Evolutionary conservation across 2,797 vertebrate genomes (phyloP), one percentile per base, ranked within the genome.

Genomic region (Enoplosus armatus): DNA sequence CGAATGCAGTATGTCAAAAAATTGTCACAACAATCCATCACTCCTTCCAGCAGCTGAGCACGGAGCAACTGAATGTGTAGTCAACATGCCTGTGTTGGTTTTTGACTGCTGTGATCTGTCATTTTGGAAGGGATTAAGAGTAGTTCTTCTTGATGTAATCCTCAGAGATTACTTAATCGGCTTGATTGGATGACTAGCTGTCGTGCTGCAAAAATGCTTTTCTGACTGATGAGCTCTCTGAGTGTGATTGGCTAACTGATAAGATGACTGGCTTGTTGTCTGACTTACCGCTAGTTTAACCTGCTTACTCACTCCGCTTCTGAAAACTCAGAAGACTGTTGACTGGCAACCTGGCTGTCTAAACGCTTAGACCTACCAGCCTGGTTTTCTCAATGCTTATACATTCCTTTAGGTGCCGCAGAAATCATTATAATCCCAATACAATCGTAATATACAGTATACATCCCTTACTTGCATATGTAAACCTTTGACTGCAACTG

Each of bases 81-180:
- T 45, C 70, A 64, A 64, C 24, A 43, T 55, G 39, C 20, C 63
- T 37, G 29, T 11, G 61, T 27, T 66, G 39, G 50, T 80, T 73
- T 71, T 63, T 67, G 27, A 82, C 60, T 76, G 74, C 58, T 71
- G 77, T 24, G n/a, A 75, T 82, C 79, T 87, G 72, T 58, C 74
- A 68, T 80, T 72, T 47, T 68, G 31, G n/a, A 27, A 60, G 35
- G 48, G 87, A 85, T 86, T 84, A 87, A 56, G 47, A 59, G 39
- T 27, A 15, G 58, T 64, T 82, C 77, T 81, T 61, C 41, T 63
- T 31, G 26, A 48, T 78, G 64, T 84, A 85, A 87, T 85, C 82
- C 72, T 58, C 18, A 22, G 0, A 65, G 75, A 84, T 86, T 69
- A 78, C 60, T 74, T 83, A 43, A 73, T 77, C 51, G 65, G 66